Conservation (phyloP, 1,140 invertebrate species). For the Drosophila lacertosa region DNA sequence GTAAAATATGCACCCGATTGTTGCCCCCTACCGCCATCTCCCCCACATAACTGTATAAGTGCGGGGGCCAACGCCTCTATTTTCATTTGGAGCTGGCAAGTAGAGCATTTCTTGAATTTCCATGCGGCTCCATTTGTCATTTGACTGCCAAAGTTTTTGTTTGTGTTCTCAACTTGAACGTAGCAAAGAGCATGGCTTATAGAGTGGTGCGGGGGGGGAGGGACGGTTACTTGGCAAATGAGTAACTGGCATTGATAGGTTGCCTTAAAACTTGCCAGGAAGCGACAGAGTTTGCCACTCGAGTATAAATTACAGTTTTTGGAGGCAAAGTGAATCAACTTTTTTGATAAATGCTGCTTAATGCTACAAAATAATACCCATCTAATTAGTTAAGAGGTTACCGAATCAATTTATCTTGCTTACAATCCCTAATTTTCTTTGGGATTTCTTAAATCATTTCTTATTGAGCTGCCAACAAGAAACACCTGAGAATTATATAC, state of each 20-base stretch:
- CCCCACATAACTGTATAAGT: not conserved
- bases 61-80: slow-evolving; percentile 25
- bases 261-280: slow-evolving; percentile 41
- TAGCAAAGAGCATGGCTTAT: slow-evolving; percentile 17
- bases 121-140: slow-evolving; percentile 79
- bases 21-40: not conserved
- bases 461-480: slow-evolving; percentile 34
- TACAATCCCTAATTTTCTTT: slow-evolving; percentile 4
- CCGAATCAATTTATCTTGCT: slow-evolving; percentile 40
- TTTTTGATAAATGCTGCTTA: slow-evolving; percentile 45
- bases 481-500: slow-evolving; percentile 58
- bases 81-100: slow-evolving; percentile 65
- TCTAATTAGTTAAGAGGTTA: slow-evolving; percentile 29
- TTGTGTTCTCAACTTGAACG: slow-evolving; percentile 37
- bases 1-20: slow-evolving; percentile 65
- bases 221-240: slow-evolving; percentile 36
- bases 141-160: slow-evolving; percentile 74
- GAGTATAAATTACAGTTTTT: slow-evolving; percentile 31
- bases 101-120: slow-evolving; percentile 54
- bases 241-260: slow-evolving; percentile 55
- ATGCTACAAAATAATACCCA: slow-evolving; percentile 29
- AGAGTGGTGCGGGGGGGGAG: not conserved
- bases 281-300: slow-evolving; percentile 21
- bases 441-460: slow-evolving; percentile 16
- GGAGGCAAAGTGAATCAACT: slow-evolving; percentile 6